Percentiles rank a stretch among this genome's conserved stretches.
These are phyloP conservation scores for Cygnus buccinator DNA, from an alignment of 2,113 vertebrate genomes.

Conservation along the genomic window DNA sequence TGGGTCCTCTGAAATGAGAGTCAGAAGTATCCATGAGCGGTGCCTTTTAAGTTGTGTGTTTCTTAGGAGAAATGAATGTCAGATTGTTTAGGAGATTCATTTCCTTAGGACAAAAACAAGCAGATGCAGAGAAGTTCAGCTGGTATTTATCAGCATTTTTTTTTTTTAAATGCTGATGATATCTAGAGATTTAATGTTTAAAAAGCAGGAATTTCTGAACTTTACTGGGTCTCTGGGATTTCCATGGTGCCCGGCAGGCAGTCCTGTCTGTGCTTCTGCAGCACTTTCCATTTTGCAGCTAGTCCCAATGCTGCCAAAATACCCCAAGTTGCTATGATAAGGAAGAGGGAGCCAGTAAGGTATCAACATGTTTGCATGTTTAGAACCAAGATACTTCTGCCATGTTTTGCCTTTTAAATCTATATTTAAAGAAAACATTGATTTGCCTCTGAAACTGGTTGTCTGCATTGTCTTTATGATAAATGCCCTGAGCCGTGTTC, in stretches of 20 bases:
- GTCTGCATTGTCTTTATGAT: neutral
- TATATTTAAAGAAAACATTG: neutral
- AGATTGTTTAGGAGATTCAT: neutral
- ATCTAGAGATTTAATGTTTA: neutral
- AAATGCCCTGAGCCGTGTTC: neutral
- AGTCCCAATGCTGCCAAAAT: neutral
- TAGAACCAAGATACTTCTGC: neutral
- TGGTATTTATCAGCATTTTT: neutral
- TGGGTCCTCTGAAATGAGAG: neutral
- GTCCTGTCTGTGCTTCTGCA: neutral
- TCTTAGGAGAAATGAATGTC: neutral
- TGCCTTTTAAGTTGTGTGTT: neutral
- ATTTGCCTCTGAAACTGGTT: neutral
- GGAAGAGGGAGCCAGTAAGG: neutral
- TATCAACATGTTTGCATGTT: accelerated
- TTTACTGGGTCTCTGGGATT: neutral
- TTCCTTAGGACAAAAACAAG: neutral
- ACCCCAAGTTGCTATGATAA: accelerated
- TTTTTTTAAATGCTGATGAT: neutral
- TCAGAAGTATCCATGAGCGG: neutral
- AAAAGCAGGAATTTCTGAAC: neutral
- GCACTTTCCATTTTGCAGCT: neutral
- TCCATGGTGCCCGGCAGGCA: neutral
- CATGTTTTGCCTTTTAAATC: neutral
- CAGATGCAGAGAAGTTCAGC: neutral